Evolutionary conservation across 2,113 vertebrate genomes (phyloP), one percentile per base, ranked within the genome.

Genomic region (Siniperca knerii): DNA sequence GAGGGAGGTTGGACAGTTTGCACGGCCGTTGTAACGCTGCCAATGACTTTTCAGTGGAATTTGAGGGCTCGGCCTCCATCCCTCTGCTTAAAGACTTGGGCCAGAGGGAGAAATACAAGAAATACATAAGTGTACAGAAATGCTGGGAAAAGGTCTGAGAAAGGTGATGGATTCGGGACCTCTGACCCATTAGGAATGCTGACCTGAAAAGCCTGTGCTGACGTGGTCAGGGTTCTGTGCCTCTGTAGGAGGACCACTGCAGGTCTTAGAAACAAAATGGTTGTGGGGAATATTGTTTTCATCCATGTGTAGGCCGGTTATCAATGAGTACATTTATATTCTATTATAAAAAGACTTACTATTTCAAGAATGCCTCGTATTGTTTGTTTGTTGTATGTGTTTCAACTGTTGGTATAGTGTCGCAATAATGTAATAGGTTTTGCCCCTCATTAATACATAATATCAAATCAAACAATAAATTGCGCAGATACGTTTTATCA

Each of bases 221-320:
- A 37, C 13, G 20, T 71, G 55, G 60, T 73, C 58, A 72, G 55
- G 55, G 33, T 46, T 75, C 73, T 54, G 75, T 35, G 18, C 23
- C 61, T 71, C 52, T 69, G 68, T 65, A 72, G 55, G 67, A 66
- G 65, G 67, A 61, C 23, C 18, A 62, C 37, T 55, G n/a, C 50
- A 57, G 33, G 37, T 55, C n/a, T 21, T 37, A 37, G 35, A 69
- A 6, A 54, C 5, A 54, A 48, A 75, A 10, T 64, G 71, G 79
- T 81, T 88, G 35, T 92, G 84, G 64, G 83, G 91, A 90, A 85
- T 75, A 85, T 75, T 11, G 12, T 62, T 71, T 76, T 74, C 16
- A 18, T 68, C n/a, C 60, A 29, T 65, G 46, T 60, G 61, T 75
- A 68, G 60, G 57, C 79, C 35, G 54, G 13, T 33, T 44, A 58